Evolutionary conservation across 2,888 invertebrate genomes (phyloP).

Genomic region (Silvanus unidentatus): DNA sequence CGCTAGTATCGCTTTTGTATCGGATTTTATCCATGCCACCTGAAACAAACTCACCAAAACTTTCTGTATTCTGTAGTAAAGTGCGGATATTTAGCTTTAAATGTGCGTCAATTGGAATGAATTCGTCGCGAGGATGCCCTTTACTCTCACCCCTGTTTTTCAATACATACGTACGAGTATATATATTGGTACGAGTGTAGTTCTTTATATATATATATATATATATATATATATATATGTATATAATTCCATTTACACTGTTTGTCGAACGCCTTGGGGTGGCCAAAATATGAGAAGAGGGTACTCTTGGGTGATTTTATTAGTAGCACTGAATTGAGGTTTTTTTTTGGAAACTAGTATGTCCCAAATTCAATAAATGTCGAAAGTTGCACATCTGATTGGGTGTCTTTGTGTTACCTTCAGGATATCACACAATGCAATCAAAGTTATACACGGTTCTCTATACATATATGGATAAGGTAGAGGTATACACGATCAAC

Average conservation of each 20-base stretch:
- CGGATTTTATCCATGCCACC: constrained; percentile 92
- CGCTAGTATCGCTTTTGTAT: constrained; percentile 82
- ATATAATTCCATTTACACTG: constrained; percentile 39
- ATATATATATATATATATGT: background rate
- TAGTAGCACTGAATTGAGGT: constrained; percentile 35
- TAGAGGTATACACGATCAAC: constrained; percentile 10
- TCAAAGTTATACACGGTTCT: constrained; percentile 41
- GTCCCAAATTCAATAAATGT: constrained; percentile 47
- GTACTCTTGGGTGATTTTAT: constrained; percentile 42
- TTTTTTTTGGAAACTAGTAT: constrained; percentile 38
- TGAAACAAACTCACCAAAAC: constrained; percentile 46
- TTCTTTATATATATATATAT: too few species aligned
- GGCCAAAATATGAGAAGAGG: constrained; percentile 14
- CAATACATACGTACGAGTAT: background rate
- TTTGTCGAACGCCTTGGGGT: constrained; percentile 32
- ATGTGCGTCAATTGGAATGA: constrained; percentile 21
- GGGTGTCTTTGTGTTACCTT: constrained; percentile 47
- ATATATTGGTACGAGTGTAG: too few species aligned
- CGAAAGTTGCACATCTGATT: constrained; percentile 45
- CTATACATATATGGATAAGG: too few species aligned
- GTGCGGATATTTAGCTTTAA: constrained; percentile 25
- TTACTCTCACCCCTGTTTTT: too few species aligned
- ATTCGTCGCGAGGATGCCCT: constrained; percentile 6
- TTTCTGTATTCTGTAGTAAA: constrained; percentile 11
- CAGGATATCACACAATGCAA: constrained; percentile 44